phyloP scores from a whole-genome alignment of 2,888 invertebrate genomes.

The Miltochrista miniata region DNA sequence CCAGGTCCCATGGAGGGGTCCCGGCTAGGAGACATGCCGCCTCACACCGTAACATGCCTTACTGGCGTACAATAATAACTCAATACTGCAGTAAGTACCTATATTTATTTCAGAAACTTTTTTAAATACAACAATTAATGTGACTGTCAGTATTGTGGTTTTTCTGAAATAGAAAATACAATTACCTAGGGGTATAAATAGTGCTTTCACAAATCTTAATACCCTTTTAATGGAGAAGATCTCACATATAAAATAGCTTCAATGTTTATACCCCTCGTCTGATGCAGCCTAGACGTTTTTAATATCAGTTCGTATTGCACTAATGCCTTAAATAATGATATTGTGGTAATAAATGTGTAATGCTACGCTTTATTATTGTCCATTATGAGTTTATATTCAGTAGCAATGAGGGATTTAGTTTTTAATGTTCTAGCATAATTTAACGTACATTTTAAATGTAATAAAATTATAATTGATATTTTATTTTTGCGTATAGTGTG shows the following conservation, averaged over 20 bases:
- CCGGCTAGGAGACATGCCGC: background rate
- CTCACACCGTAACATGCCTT: too few species aligned
- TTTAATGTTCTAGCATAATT: slow-evolving; percentile 5
- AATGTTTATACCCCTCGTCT: slow-evolving; percentile 25
- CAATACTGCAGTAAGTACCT: too few species aligned
- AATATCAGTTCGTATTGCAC: slow-evolving; percentile 33
- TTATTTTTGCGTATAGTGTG: too few species aligned
- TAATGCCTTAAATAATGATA: slow-evolving; percentile 28
- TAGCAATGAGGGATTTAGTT: slow-evolving; percentile 2
- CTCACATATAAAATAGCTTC: slow-evolving; percentile 5
- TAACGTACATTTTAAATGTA: background rate
- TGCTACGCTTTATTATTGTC: slow-evolving; percentile 23
- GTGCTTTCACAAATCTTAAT: background rate
- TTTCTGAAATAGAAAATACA: too few species aligned
- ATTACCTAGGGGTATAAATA: background rate
- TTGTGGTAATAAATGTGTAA: slow-evolving; percentile 29
- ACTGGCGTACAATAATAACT: too few species aligned
- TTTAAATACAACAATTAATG: too few species aligned
- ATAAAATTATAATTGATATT: background rate
- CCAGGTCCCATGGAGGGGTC: too few species aligned
- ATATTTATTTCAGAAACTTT: too few species aligned
- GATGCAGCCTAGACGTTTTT: slow-evolving; percentile 23
- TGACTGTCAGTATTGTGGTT: too few species aligned
- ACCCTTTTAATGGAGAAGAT: slow-evolving; percentile 9
- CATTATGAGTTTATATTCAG: slow-evolving; percentile 11